These are phyloP conservation scores for Ophion ellenae DNA, from an alignment of 2,888 invertebrate genomes.

Conservation along the genomic window DNA sequence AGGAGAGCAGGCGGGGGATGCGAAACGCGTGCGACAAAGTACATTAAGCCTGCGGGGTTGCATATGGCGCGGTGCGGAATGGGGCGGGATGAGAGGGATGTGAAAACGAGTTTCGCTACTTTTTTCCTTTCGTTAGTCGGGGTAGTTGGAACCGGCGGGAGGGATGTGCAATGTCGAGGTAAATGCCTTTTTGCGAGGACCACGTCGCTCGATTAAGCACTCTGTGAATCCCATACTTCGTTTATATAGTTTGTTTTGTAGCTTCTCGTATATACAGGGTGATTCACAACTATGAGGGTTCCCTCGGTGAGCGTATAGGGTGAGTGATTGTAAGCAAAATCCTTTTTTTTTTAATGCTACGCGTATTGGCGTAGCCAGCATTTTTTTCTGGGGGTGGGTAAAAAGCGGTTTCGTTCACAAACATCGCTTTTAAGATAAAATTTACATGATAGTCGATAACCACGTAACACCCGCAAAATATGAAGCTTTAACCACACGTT, in stretches of 20 bases:
- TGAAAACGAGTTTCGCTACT: conserved; percentile 8
- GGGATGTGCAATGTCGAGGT: conserved; percentile 9
- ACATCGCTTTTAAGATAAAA: too few relatives aligned
- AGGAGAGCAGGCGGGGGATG: background rate
- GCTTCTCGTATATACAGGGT: background rate
- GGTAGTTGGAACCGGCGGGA: background rate
- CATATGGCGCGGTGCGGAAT: background rate
- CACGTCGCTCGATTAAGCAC: conserved; percentile 55
- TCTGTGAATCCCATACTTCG: background rate
- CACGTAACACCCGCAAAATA: too few relatives aligned
- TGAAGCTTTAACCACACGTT: too few relatives aligned
- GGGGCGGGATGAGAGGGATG: background rate
- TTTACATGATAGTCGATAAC: too few relatives aligned
- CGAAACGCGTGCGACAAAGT: conserved; percentile 33
- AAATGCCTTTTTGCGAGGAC: conserved; percentile 30
- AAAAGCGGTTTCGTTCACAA: too few relatives aligned
- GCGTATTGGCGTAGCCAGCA: background rate
- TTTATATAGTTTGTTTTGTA: background rate
- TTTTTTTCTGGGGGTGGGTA: too few relatives aligned
- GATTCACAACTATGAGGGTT: too few relatives aligned
- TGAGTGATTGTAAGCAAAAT: too few relatives aligned
- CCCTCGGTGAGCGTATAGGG: too few relatives aligned
- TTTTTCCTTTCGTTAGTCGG: conserved; percentile 25
- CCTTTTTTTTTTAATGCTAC: too few relatives aligned
- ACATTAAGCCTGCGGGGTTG: conserved; percentile 5